Base-by-base conservation (phyloP, 2,888 invertebrate genomes). In the Pterostichus madidus region DNA sequence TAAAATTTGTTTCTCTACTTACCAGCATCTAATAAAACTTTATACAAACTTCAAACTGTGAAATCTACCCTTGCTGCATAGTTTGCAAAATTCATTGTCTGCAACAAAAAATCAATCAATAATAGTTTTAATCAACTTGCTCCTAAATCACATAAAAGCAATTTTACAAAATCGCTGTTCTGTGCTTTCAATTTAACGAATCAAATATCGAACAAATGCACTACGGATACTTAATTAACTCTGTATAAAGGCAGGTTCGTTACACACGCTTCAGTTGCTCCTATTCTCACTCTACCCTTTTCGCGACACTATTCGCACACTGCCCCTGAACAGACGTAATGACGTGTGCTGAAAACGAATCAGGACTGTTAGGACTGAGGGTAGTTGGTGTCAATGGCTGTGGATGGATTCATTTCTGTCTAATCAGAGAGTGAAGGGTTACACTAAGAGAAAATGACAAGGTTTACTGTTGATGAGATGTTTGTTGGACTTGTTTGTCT, bases 131-230 rank as follows among this genome's bases (percentile, higher is more conserved):
- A 15, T 56, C 56, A 56, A 5, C 2, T 56, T 2, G 0, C 1
- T 17, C 8, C 17, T 17, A 56, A 56, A 24, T 17, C 56, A 15
- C 15, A 56, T 56, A 56, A 56, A 8, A 56, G 56, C 68, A 71
- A 71, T 71, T 71, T 71, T 64, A 31, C 17, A 71, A 71, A 71
- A 39, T 39, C 68, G 44, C 17, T 71, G 68, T 13, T 56, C 56
- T 52, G 64, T 71, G 44, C 44, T 56, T 15, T 56, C 13, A 11
- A 44, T 13, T 71, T 71, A 71, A 44, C 44, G 68, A 71, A 71
- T 71, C 68, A 71, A 71, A 71, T 39, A 44, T 71, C 68, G 56
- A 71, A 17, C 17, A 24, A 64, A 71, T 71, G 44, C 39, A 10
- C 44, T 39, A 39, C 68, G 13, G 17, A 13, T 13, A 13, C 44